Evolutionary conservation across 2,797 vertebrate species (phyloP).

Genomic region (Chelidonichthys spinosus): DNA sequence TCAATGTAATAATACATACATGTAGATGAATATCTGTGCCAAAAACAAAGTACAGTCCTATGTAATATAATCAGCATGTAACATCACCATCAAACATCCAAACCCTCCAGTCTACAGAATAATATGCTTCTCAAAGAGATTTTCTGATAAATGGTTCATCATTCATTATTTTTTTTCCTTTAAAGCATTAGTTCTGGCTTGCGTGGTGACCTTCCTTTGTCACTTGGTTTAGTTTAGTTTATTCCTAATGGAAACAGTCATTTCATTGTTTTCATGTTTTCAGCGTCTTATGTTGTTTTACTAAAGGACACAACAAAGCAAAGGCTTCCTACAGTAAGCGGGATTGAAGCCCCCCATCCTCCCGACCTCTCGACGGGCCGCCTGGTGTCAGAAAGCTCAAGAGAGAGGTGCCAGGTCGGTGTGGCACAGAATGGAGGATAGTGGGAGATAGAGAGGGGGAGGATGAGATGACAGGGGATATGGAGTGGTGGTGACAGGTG

Average conservation of each 20-base stretch:
- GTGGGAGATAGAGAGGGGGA: conserved; percentile 55
- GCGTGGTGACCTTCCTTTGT: not conserved
- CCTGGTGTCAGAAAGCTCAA: conserved; percentile 48
- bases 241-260: not conserved
- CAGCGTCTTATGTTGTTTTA: not conserved
- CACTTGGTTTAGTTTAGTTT: not conserved
- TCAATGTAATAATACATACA: not conserved
- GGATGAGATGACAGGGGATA: conserved; percentile 56
- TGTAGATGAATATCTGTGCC: not conserved
- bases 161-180: not conserved
- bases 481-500: conserved; percentile 67
- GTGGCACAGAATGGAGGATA: conserved; percentile 40
- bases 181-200: not conserved
- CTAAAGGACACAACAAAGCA: not conserved
- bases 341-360: conserved; percentile 35
- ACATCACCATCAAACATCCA: not conserved
- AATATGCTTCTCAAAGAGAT: not conserved
- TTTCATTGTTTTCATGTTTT: not conserved
- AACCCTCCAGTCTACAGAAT: not conserved
- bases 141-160: not conserved
- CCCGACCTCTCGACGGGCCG: conserved; percentile 54
- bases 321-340: not conserved
- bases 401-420: conserved; percentile 60
- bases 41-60: not conserved
- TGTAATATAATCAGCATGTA: not conserved